Evolutionary conservation across 2,888 invertebrate species (phyloP), one percentile per base, ranked within the genome.

Genomic region (Trichopria drosophilae): DNA sequence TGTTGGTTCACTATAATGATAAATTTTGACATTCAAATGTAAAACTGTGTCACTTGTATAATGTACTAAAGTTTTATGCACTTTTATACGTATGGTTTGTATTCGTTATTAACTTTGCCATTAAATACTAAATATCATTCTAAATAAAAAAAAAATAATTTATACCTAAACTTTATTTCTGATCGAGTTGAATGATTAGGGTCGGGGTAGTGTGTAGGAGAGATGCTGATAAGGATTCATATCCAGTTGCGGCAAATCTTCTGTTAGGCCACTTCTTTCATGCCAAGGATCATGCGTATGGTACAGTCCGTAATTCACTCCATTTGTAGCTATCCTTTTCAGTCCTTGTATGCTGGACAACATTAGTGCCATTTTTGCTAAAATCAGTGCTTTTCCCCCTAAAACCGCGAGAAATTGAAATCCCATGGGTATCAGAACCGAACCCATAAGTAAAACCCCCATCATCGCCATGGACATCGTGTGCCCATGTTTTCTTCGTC

Each of bases 351-450:
- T 87, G 0, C 89, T 87, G 3, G 89, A 87, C 9, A 90, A 76
- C 37, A 90, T 80, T 4, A 91, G 76, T 0, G 91, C 90, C 83
- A 90, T 85, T 77, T 90, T 90, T 3, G 90, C 88, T 15, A 91
- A 76, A 0, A 90, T 75, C 3, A 91, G 72, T 0, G 90, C 90
- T 69, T 90, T 91, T 22, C 90, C 90, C 4, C 89, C 88, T 2
- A 91, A 79, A 1, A 90, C 86, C 0, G 90, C 88, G 1, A 91
- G 79, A 72, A 91, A 86, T 72, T 91, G 90, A 70, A 91, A 91
- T 10, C 90, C 90, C 83, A 90, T 84, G 0, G 90, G 90, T 10
- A 90, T 79, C 1, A 90, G 70, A 3, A 90, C 84, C 71, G 88
- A 84, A 1, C 88, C 86, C 67, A 90, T 82, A 12, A 89, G 84